Percentiles rank a stretch among this genome's conserved stretches.
Evolutionary conservation across 2,797 vertebrate species (phyloP).

Genomic region (Loriculus beryllinus): DNA sequence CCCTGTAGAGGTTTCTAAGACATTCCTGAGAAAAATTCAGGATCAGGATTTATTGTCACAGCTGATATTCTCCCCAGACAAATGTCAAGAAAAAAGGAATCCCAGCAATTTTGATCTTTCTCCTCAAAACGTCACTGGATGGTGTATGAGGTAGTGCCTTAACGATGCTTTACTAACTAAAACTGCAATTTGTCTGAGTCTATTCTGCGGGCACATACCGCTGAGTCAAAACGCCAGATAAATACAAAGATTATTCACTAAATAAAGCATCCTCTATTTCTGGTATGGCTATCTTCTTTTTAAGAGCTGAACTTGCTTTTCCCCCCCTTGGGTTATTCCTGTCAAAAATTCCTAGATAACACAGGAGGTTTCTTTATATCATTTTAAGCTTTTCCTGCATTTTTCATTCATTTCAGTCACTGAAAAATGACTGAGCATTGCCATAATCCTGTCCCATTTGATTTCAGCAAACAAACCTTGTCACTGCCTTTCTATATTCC

Average conservation of each 20-base stretch:
- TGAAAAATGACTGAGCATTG: background rate
- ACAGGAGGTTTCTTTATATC: background rate
- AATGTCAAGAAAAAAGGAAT: background rate
- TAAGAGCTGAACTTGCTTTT: background rate
- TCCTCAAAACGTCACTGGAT: background rate
- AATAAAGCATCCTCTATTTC: background rate
- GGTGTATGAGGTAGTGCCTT: background rate
- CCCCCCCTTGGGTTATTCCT: background rate
- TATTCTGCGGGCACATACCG: accelerated
- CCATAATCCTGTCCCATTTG: background rate
- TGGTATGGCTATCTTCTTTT: background rate
- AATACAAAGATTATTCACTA: background rate
- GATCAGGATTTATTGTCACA: background rate
- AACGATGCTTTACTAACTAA: background rate
- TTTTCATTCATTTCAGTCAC: background rate
- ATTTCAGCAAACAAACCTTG: background rate
- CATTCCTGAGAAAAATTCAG: background rate
- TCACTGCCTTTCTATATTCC: background rate
- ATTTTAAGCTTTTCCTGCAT: background rate
- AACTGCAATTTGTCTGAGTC: no score
- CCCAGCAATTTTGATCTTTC: background rate
- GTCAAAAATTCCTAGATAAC: background rate
- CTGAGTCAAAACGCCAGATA: background rate
- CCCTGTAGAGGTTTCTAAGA: background rate
- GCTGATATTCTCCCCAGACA: background rate